These are phyloP conservation scores for Echiichthys vipera DNA, from an alignment of 2,797 vertebrate genomes.

Conservation along the genomic window DNA sequence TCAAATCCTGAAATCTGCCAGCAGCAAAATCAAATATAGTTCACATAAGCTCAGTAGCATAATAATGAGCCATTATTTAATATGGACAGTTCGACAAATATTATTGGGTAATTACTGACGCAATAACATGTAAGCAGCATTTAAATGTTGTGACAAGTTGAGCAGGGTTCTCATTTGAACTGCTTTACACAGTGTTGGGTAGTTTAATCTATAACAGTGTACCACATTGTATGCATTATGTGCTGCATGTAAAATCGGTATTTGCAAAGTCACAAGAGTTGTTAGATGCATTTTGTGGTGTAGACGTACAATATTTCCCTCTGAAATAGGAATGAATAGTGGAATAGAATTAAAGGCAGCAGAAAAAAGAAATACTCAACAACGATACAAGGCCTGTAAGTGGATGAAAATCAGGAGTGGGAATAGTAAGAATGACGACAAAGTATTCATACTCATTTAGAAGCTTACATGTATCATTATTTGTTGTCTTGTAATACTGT, in stretches of 20 bases:
- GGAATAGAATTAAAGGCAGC: neutral
- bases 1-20: neutral
- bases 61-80: neutral
- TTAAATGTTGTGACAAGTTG: neutral
- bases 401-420: neutral
- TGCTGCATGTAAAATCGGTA: neutral
- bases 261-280: neutral
- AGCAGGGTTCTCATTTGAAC: neutral
- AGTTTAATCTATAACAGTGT: neutral
- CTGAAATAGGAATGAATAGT: no score
- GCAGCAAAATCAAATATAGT: neutral
- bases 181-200: neutral
- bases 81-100: neutral
- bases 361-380: neutral
- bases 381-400: neutral
- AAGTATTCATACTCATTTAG: neutral
- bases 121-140: neutral
- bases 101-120: neutral
- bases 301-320: neutral
- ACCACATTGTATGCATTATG: neutral
- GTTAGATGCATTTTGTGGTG: neutral
- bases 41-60: neutral
- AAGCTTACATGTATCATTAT: neutral
- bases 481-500: neutral
- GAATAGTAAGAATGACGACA: no score